A percentile compares a stretch with the other conserved stretches of the same genome.
These are phyloP conservation scores for Bombus haemorrhoidalis DNA, from an alignment of 1,140 invertebrate genomes.

Conservation along the genomic window DNA sequence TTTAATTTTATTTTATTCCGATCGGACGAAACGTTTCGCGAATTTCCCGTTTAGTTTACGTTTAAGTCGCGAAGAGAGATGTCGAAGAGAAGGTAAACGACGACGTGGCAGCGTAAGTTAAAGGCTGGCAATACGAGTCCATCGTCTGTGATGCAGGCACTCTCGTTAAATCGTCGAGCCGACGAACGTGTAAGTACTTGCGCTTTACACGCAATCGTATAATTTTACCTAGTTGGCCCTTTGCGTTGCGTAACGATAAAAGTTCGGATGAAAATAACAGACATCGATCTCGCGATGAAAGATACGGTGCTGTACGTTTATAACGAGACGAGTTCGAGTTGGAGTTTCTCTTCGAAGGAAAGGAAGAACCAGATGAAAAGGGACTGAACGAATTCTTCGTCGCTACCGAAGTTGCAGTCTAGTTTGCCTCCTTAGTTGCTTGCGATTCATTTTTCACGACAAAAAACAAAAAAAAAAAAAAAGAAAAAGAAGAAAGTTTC, in stretches of 20 bases:
- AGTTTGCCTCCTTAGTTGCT: not conserved
- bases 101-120: no score
- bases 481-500: not conserved
- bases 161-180: not conserved
- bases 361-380: not conserved
- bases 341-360: conserved; percentile 4
- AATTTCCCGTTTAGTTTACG: not conserved
- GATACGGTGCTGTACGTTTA: not conserved
- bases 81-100: no score
- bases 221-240: not conserved
- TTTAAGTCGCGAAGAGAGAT: no score
- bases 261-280: not conserved
- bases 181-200: not conserved
- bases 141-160: no score
- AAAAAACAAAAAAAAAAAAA: not conserved
- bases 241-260: not conserved
- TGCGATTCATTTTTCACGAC: not conserved
- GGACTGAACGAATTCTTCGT: not conserved
- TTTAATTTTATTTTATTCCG: not conserved
- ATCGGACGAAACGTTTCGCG: not conserved
- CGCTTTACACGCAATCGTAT: not conserved
- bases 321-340: conserved; percentile 5
- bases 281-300: conserved; percentile 19
- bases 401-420: not conserved
- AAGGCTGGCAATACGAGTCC: no score